These are phyloP conservation scores for Caiman crocodilus DNA, from an alignment of 2,797 vertebrate genomes.

Conservation along the genomic window DNA sequence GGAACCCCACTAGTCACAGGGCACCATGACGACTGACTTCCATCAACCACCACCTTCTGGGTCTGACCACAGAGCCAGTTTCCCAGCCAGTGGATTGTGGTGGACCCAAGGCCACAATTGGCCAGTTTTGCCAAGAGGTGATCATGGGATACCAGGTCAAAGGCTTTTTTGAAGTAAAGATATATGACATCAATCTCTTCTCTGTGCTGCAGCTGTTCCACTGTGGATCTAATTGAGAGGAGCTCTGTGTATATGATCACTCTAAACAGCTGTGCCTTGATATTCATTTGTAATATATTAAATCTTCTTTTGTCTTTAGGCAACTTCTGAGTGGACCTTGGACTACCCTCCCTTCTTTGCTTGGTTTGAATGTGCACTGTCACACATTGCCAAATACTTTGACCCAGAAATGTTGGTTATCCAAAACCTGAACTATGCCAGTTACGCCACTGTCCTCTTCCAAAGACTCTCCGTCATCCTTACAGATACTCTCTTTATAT, in stretches of 20 bases:
- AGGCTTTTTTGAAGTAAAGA: too few relatives aligned
- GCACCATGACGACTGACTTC: too few relatives aligned
- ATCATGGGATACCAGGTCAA: too few relatives aligned
- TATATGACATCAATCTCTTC: too few relatives aligned
- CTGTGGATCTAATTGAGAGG: too few relatives aligned
- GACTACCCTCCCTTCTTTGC: slow-evolving; percentile 97
- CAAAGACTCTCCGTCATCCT: slow-evolving; percentile 93
- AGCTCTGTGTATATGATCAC: not conserved
- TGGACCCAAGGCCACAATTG: not conserved
- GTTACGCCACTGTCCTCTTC: slow-evolving; percentile 87
- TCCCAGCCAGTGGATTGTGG: too few relatives aligned
- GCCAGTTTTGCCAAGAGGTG: not conserved
- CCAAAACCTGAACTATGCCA: slow-evolving; percentile 89
- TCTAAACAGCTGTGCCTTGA: not conserved
- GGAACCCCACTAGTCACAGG: too few relatives aligned
- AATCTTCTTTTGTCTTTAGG: slow-evolving; percentile 78
- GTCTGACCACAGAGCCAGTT: too few relatives aligned
- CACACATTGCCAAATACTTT: slow-evolving; percentile 87
- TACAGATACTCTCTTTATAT: slow-evolving; percentile 89
- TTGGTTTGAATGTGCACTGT: slow-evolving; percentile 93
- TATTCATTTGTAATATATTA: not conserved
- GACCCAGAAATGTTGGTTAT: slow-evolving; percentile 91
- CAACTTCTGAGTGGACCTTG: slow-evolving; percentile 94
- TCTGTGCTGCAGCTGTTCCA: too few relatives aligned
- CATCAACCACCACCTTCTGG: too few relatives aligned